phyloP scores from a whole-genome alignment of 2,888 invertebrate genomes.

The Apotomis betuletana region DNA sequence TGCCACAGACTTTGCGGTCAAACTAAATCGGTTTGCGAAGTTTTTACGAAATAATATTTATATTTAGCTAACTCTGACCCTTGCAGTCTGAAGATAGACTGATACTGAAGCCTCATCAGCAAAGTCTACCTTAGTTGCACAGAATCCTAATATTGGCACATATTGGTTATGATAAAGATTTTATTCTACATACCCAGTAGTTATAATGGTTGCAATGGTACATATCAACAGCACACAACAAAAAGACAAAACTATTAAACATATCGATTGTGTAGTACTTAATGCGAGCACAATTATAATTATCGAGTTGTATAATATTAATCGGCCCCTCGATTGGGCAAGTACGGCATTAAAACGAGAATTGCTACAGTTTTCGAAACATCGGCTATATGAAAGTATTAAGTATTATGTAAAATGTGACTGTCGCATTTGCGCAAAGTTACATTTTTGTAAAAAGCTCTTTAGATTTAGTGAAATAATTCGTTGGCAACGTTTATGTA shows the following conservation, averaged over 20 bases:
- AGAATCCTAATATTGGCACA: no score
- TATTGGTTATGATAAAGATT: no score
- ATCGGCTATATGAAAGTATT: constrained; percentile 27
- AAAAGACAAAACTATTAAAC: not conserved
- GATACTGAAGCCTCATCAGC: no score
- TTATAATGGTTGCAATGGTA: no score
- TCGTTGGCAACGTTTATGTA: not conserved
- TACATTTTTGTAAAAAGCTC: constrained; percentile 1
- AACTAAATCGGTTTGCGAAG: no score
- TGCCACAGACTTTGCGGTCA: no score
- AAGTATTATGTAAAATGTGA: constrained; percentile 36
- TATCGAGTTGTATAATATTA: constrained; percentile 43
- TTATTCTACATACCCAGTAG: no score
- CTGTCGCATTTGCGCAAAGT: constrained; percentile 27
- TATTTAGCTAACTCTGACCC: no score
- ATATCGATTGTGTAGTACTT: constrained; percentile 34
- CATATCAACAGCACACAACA: no score
- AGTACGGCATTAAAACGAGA: constrained; percentile 28
- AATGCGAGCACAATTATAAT: constrained; percentile 38
- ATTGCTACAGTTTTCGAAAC: constrained; percentile 35
- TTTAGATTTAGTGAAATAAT: not conserved
- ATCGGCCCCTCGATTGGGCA: constrained; percentile 41
- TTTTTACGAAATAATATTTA: no score
- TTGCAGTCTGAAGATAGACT: no score
- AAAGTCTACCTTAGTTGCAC: no score